These are phyloP conservation scores for Xiphorhynchus elegans DNA, from an alignment of 2,113 vertebrate species.

Conservation along the genomic window DNA sequence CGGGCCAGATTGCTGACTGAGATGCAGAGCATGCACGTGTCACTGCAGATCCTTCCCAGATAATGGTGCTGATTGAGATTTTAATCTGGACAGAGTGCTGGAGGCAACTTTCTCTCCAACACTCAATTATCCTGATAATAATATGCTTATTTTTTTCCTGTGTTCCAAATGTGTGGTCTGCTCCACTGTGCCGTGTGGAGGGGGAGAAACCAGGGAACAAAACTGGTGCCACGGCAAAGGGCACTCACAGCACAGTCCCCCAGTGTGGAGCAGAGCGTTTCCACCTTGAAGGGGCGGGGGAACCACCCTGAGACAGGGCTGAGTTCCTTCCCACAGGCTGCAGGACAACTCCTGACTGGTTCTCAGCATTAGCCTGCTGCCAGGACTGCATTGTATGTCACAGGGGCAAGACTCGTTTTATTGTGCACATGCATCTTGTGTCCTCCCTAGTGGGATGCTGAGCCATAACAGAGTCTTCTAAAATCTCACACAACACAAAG, in stretches of 20 bases:
- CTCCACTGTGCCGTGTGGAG: background rate
- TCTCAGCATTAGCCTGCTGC: slow-evolving; percentile 12
- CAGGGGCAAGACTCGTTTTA: background rate
- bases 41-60: slow-evolving; percentile 53
- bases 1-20: slow-evolving; percentile 43
- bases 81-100: slow-evolving; percentile 44
- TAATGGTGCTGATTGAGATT: slow-evolving; percentile 63
- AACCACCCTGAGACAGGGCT: background rate
- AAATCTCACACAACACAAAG: slow-evolving; percentile 44
- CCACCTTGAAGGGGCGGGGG: background rate
- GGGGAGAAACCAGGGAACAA: background rate
- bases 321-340: slow-evolving; percentile 23
- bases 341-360: background rate
- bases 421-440: background rate
- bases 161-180: slow-evolving; percentile 42
- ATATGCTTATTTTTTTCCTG: background rate
- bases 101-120: slow-evolving; percentile 42
- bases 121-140: slow-evolving; percentile 47
- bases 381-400: background rate
- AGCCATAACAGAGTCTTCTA: background rate
- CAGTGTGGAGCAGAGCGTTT: background rate
- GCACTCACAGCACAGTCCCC: background rate
- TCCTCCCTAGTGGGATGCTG: slow-evolving; percentile 37
- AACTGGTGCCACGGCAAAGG: background rate
- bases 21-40: slow-evolving; percentile 34